Evolutionary conservation across 2,888 invertebrate genomes (phyloP).

Genomic region (Steromphala cineraria): DNA sequence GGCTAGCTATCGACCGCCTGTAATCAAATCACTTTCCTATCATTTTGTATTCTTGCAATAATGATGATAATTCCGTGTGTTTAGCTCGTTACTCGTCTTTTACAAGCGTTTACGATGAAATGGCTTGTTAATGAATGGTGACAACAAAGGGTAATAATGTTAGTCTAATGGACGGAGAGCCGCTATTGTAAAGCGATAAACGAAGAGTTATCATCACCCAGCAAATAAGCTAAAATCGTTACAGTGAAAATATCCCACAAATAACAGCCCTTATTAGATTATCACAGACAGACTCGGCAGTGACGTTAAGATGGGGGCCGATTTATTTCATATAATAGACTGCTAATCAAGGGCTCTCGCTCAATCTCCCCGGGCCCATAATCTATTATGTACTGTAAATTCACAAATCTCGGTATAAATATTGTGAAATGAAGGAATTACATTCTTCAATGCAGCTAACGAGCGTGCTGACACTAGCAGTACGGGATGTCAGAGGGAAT

Average conservation of each 20-base stretch:
- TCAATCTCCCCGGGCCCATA: conserved; percentile 32
- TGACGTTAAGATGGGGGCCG: conserved; percentile 31
- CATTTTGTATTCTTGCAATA: conserved; percentile 16
- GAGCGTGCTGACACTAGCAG: conserved; percentile 27
- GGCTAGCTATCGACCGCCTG: background rate
- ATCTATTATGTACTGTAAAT: conserved; percentile 41
- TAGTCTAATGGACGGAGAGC: conserved; percentile 25
- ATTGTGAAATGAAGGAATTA: conserved; percentile 45
- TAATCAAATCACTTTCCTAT: conserved; percentile 15
- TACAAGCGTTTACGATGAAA: conserved; percentile 21
- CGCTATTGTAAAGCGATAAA: conserved; percentile 33
- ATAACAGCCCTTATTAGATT: conserved; percentile 26
- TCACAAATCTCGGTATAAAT: conserved; percentile 50
- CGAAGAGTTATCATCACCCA: conserved; percentile 21
- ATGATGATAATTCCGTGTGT: conserved; percentile 17
- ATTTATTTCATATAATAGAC: conserved; percentile 38
- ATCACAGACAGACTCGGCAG: conserved; percentile 17
- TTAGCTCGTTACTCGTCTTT: conserved; percentile 19
- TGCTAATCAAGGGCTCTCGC: conserved; percentile 28
- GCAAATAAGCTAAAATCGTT: conserved; percentile 23
- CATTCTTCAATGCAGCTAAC: conserved; percentile 48
- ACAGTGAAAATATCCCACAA: conserved; percentile 22
- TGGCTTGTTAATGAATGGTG: conserved; percentile 17
- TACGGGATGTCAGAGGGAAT: conserved; percentile 12
- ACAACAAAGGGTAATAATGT: conserved; percentile 8